Base-by-base conservation (phyloP, 2,797 vertebrate genomes). In the Peromyscus nudipes region DNA sequence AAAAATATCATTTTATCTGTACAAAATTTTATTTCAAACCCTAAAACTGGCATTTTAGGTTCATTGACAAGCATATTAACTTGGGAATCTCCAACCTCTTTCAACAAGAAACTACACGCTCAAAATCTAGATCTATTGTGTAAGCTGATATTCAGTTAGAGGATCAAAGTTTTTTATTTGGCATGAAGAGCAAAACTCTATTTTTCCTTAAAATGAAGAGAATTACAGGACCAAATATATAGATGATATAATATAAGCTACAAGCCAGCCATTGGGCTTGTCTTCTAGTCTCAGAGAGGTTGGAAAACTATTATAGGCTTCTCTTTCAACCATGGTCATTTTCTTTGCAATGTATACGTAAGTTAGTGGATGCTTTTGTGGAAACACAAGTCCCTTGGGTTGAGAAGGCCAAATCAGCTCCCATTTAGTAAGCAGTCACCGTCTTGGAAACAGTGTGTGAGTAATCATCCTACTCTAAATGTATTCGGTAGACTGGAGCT, bases 11-110 rank as follows among this genome's bases (percentile, higher is more conserved):
- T 80, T 92, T 76, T 87, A 37, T 84, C 19, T 91, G 8, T 57
- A 75, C 52, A 88, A n/a, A 9, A 94, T 80, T 93, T 77, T 95
- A 95, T 76, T 97, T 96, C 55, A 96, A 97, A 96, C 34, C 0
- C 0, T 40, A 95, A 96, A 92, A 57, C 84, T 86, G 80, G 89
- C 92, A 97, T 96, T 98, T 97, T 62, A 95, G 4, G 46, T 97
- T 97, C 82, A 97, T 96, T 19, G 73, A 91, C 91, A 97, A 89
- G 82, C 97, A 97, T 88, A 97, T 85, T 94, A 0, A 4, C 97
- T 96, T 96, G 95, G 34, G 49, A 98, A 98, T 95, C 31, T 82
- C 89, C 77, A 94, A 31, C 37, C 52, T 0, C 49, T 91, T 31
- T 82, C 37, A 77, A 69, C 52, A 97, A 97, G 60, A 91, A 98